Percentiles rank a stretch among this genome's conserved stretches.
phyloP scores from a whole-genome alignment of 2,113 vertebrate species.

The Siniperca chuatsi region DNA sequence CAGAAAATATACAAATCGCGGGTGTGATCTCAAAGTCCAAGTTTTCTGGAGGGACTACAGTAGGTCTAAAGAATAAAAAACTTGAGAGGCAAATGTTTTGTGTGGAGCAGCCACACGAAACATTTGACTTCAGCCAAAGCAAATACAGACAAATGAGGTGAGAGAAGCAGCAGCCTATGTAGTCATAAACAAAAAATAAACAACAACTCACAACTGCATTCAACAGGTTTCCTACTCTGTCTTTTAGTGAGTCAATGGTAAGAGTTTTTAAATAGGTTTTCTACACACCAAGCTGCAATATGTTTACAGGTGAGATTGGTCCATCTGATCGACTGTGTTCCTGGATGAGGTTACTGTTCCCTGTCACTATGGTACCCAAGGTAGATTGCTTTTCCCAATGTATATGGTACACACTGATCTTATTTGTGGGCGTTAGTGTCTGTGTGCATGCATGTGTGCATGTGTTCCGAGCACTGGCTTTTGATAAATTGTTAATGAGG shows the following conservation, averaged over 20 bases:
- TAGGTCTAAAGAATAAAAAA: neutral
- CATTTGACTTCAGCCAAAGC: constrained; percentile 33
- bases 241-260: neutral
- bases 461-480: constrained; percentile 54
- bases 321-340: constrained; percentile 33
- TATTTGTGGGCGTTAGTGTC: constrained; percentile 42
- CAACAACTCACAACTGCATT: neutral
- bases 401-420: constrained; percentile 48
- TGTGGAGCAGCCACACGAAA: constrained; percentile 13
- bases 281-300: neutral
- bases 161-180: neutral
- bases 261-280: neutral
- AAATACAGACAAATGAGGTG: constrained; percentile 62
- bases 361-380: constrained; percentile 60
- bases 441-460: constrained; percentile 33
- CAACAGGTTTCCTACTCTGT: neutral
- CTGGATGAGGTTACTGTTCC: constrained; percentile 49
- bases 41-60: neutral
- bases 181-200: neutral
- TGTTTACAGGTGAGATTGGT: neutral
- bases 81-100: constrained; percentile 14
- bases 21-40: constrained; percentile 24
- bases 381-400: constrained; percentile 70
- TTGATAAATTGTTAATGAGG: constrained; percentile 80
- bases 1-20: neutral